A percentile compares a stretch with the other conserved stretches of the same genome.
phyloP scores from a whole-genome alignment of 2,113 vertebrate genomes.

The Ochotona princeps region DNA sequence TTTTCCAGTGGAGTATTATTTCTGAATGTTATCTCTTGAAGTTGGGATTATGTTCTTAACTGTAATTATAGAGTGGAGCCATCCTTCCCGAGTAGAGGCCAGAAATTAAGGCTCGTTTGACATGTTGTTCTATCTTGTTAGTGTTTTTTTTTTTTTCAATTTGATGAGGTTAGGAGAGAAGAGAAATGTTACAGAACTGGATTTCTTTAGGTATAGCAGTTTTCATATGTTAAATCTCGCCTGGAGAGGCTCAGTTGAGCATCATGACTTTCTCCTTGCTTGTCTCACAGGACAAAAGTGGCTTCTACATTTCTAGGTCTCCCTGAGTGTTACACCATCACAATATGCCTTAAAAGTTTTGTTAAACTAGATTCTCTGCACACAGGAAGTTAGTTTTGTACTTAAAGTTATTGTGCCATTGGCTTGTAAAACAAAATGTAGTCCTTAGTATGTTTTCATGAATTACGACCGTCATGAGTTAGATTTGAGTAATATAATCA shows the following conservation, averaged over 20 bases:
- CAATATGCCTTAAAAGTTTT: background rate
- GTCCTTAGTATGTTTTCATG: background rate
- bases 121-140: background rate
- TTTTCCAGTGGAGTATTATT: conserved; percentile 63
- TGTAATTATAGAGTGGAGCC: conserved; percentile 69
- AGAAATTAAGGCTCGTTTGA: conserved; percentile 69
- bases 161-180: conserved; percentile 37
- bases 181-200: conserved; percentile 29
- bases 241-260: background rate
- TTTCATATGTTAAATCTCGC: conserved; percentile 63
- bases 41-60: conserved; percentile 77
- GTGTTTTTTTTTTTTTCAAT: background rate
- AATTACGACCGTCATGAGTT: conserved; percentile 15
- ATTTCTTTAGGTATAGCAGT: conserved; percentile 50
- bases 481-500: background rate
- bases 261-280: background rate
- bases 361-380: background rate
- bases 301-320: background rate
- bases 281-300: conserved; percentile 55
- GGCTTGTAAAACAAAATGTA: background rate
- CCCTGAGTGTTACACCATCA: conserved; percentile 42
- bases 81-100: conserved; percentile 55
- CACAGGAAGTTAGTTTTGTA: background rate
- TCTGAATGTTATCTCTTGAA: conserved; percentile 78
- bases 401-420: background rate